These are phyloP conservation scores for Garra rufa DNA, from an alignment of 2,113 vertebrate species.

Conservation along the genomic window DNA sequence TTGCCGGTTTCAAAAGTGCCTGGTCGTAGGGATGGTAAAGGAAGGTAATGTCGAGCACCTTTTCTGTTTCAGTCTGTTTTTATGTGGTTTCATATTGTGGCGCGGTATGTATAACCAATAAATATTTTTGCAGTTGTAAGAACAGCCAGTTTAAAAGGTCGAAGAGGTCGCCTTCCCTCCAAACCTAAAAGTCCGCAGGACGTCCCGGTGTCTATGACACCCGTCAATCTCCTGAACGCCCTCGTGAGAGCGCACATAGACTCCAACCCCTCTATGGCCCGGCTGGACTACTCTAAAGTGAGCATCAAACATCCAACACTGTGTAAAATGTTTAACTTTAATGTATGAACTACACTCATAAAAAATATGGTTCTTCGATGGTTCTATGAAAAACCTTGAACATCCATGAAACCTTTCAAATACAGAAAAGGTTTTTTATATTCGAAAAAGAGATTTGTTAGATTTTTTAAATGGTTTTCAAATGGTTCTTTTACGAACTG, in stretches of 20 bases:
- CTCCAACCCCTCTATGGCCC: slow-evolving; percentile 90
- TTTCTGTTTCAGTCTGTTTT: background rate
- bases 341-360: too few relatives aligned
- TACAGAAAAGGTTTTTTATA: too few relatives aligned
- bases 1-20: slow-evolving; percentile 95
- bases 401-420: too few relatives aligned
- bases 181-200: slow-evolving; percentile 89
- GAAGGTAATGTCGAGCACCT: slow-evolving; percentile 83
- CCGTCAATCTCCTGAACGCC: slow-evolving; percentile 87
- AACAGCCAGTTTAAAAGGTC: slow-evolving; percentile 92
- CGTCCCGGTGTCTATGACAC: slow-evolving; percentile 82
- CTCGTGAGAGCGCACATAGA: slow-evolving; percentile 93
- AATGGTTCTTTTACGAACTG: too few relatives aligned
- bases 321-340: too few relatives aligned
- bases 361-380: too few relatives aligned
- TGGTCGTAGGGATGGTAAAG: slow-evolving; percentile 95
- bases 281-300: slow-evolving; percentile 93
- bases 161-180: slow-evolving; percentile 92
- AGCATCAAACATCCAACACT: slow-evolving; percentile 61
- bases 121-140: slow-evolving; percentile 84
- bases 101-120: background rate
- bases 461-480: too few relatives aligned
- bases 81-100: background rate
- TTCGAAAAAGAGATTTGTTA: too few relatives aligned
- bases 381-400: too few relatives aligned